Evolutionary conservation across 2,797 vertebrate species (phyloP), one percentile per base, ranked within the genome.

Genomic region (Diplodus puntazzo): DNA sequence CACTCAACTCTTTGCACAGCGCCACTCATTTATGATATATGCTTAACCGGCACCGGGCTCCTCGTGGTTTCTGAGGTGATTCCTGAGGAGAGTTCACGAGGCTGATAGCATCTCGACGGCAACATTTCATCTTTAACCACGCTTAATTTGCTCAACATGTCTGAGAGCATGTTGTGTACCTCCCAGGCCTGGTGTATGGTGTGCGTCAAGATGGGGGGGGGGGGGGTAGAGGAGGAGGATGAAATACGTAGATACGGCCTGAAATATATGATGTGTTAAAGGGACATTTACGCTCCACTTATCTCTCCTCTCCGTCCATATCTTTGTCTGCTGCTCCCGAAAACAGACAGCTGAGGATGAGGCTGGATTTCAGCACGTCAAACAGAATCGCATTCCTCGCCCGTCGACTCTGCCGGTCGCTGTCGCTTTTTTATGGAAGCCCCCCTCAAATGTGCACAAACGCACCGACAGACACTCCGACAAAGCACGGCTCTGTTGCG

Each of bases 231-330:
- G 27, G 23, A 55, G 60, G 34, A 62, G 79, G 27, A 27, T 27
- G 73, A 79, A 86, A 82, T 71, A 73, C 2, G 43, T 20, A 79
- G 83, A 11, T 69, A 84, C 68, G 75, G 62, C 71, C 74, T 68
- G 72, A 75, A 87, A 90, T 86, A 85, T 88, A 90, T 79, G 84
- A 90, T 78, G 75, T 89, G 80, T 82, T 89, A 66, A 88, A 83
- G 84, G 79, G 84, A 88, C 86, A 75, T 88, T 89, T 86, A 86
- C 59, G 74, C 85, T 90, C 80, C 65, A 87, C 84, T 92, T 88
- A 85, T 90, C 87, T 87, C 43, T 42, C 69, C 75, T 54, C 79
- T 84, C 73, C 23, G 63, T 85, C 83, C 80, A 20, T 83, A 83
- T 88, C 80, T 89, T 64, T 81, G 73, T 81, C 80, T 81, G 86